Conservation (phyloP, 2,888 invertebrate genomes). For the Onthophagus sagittarius region DNA sequence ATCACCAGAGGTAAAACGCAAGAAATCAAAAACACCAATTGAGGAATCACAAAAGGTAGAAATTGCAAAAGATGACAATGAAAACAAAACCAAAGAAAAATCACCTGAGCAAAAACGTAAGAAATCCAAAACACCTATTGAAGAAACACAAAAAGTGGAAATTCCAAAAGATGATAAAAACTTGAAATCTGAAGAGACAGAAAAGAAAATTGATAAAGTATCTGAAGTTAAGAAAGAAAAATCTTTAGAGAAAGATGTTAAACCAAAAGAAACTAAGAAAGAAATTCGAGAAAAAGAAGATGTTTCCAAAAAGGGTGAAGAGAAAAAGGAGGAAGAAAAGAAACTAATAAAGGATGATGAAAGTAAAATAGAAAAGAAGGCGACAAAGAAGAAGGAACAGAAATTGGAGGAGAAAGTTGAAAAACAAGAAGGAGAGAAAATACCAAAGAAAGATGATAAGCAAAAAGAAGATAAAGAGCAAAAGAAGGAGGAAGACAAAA, state of each 20-base stretch:
- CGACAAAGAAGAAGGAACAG: constrained; percentile 34
- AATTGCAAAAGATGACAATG: constrained; percentile 26
- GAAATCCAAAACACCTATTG: constrained; percentile 25
- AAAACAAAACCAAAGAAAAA: constrained; percentile 35
- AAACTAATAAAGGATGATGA: constrained; percentile 39
- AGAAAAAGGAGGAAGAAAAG: constrained; percentile 29
- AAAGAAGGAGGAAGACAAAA: constrained; percentile 30
- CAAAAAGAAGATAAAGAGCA: constrained; percentile 34
- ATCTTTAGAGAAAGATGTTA: constrained; percentile 31
- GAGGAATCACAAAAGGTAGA: constrained; percentile 23
- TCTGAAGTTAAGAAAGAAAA: constrained; percentile 27
- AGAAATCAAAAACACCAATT: constrained; percentile 24
- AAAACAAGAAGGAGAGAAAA: constrained; percentile 36
- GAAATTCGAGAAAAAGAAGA: constrained; percentile 32
- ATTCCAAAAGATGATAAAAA: constrained; percentile 20
- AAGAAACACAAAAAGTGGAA: constrained; percentile 30
- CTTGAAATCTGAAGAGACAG: constrained; percentile 13
- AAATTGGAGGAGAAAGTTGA: constrained; percentile 44
- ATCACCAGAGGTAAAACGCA: constrained; percentile 30
- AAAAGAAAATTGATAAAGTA: constrained; percentile 26
- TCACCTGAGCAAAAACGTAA: constrained; percentile 30
- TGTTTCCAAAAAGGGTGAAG: constrained; percentile 39
- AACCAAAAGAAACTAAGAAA: constrained; percentile 26
- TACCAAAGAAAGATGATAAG: constrained; percentile 29
- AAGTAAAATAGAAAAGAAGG: constrained; percentile 27